phyloP scores from a whole-genome alignment of 2,113 vertebrate species.

The Oreamnos americanus region DNA sequence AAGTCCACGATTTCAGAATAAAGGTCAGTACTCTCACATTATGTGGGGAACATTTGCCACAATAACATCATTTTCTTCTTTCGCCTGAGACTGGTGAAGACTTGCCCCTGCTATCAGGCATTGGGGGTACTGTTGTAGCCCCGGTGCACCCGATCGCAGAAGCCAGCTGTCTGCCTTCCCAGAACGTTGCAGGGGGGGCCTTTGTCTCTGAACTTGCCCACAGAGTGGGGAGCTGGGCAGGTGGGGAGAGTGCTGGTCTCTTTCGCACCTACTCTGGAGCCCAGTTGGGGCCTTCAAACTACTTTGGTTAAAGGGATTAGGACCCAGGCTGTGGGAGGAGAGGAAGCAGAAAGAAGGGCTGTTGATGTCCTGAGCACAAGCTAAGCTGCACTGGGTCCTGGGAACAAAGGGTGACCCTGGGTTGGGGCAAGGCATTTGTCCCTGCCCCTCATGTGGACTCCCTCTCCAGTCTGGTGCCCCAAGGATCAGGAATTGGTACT shows the following conservation, averaged over 20 bases:
- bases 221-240: fast-evolving
- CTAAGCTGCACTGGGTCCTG: neutral
- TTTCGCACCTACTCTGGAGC: neutral
- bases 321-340: neutral
- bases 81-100: neutral
- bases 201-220: neutral
- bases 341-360: neutral
- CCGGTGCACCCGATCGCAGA: neutral
- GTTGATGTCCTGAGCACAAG: neutral
- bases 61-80: neutral
- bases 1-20: neutral
- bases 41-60: neutral
- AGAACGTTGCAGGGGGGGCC: neutral
- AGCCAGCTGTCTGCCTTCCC: neutral
- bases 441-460: neutral
- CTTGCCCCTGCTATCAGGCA: neutral
- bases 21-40: constrained; percentile 36
- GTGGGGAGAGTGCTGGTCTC: neutral
- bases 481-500: neutral
- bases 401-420: neutral
- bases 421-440: neutral
- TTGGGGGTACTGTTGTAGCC: neutral
- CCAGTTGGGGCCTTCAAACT: neutral
- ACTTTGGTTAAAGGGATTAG: neutral
- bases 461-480: neutral